Evolutionary conservation across 2,888 invertebrate species (phyloP), one percentile per base, ranked within the genome.

Genomic region (Lycophotia porphyrea): DNA sequence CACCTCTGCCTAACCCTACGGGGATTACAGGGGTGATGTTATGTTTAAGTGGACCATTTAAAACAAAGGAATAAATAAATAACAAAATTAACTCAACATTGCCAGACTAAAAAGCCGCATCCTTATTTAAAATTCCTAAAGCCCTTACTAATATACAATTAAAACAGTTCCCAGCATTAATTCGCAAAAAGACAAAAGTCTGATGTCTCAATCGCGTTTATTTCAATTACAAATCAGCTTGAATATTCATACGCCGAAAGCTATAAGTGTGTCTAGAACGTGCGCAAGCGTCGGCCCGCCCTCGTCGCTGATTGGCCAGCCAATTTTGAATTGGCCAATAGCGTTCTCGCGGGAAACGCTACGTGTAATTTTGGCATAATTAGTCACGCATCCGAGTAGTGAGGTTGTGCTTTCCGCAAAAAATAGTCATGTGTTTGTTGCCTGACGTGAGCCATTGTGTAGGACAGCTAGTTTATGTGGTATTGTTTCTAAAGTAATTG

Each of bases 321-420:
- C 93, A 92, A 92, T 93, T 93, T 93, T 87, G 90, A 91, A 92
- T 90, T 91, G 88, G 89, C 96, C 96, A 96, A 96, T 96, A 88
- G 88, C 90, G 83, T 81, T 88, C 83, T 85, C 88, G 90, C 92
- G 90, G 91, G 89, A 92, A 92, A 91, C 87, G 88, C 82, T 84
- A 86, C 87, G 94, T 94, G 93, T 95, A 95, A 95, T 95, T 96
- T 96, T 94, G 95, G 95, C 95, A 95, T 95, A 96, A 96, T 96
- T 96, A 96, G 96, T 95, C 96, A 96, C 94, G 95, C 94, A 91
- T 92, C 87, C 84, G 86, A 87, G 91, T 92, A 91, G 93, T 90
- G 81, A 92, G 89, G 89, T 90, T 71, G 89, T 87, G 88, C 80
- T 87, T 82, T 79, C 80, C 76, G 82, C 86, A 90, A 87, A 88